Evolutionary conservation across 2,113 vertebrate species (phyloP).

Genomic region (Gnathonemus longibarbis): DNA sequence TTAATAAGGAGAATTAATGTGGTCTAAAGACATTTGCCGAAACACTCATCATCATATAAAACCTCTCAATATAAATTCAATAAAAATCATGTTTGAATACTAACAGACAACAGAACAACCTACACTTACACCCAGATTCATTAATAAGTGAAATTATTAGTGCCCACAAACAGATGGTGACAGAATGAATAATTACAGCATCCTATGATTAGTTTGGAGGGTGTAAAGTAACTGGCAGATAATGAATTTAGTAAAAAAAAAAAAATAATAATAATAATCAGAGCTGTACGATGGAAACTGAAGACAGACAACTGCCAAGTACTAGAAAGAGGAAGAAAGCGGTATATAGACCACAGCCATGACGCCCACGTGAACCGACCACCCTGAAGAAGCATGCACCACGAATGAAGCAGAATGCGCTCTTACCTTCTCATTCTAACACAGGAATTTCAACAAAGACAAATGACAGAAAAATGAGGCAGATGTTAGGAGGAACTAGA

Average conservation of each 20-base stretch:
- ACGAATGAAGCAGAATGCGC: constrained; percentile 76
- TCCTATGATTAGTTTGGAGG: constrained; percentile 37
- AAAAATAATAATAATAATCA: constrained; percentile 25
- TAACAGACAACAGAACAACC: constrained; percentile 26
- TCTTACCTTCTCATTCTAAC: constrained; percentile 99
- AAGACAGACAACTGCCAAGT: constrained; percentile 36
- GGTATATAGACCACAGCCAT: constrained; percentile 47
- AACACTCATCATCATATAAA: background rate
- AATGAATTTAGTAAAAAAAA: constrained; percentile 42
- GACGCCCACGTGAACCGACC: constrained; percentile 55
- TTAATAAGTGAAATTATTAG: constrained; percentile 22
- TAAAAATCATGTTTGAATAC: background rate
- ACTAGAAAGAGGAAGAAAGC: constrained; percentile 41
- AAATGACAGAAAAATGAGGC: constrained; percentile 95
- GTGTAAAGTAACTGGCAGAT: constrained; percentile 42
- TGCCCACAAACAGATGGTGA: constrained; percentile 41
- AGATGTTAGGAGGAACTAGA: constrained; percentile 83
- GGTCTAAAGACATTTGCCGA: background rate
- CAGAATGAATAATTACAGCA: constrained; percentile 33
- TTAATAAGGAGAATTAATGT: background rate
- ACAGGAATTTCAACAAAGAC: constrained; percentile 91
- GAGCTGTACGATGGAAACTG: constrained; percentile 34
- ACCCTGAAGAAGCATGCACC: constrained; percentile 77
- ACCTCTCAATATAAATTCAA: background rate
- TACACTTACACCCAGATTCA: constrained; percentile 35